phyloP scores from a whole-genome alignment of 2,113 vertebrate genomes.

The Axis porcinus region DNA sequence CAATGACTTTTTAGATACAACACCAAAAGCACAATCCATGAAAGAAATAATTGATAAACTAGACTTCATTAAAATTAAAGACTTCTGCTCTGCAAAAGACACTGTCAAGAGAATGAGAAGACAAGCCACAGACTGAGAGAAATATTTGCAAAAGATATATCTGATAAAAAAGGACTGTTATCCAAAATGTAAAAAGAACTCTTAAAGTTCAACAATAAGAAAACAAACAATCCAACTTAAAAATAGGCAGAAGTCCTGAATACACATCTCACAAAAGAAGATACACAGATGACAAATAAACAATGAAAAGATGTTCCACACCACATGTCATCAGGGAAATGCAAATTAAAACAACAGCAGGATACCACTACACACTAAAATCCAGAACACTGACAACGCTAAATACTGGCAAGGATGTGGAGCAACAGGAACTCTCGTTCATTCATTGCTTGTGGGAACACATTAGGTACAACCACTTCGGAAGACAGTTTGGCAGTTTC shows the following conservation, averaged over 20 bases:
- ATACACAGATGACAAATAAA: not conserved
- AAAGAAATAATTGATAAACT: not conserved
- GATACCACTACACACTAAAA: not conserved
- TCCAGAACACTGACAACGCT: not conserved
- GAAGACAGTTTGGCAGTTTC: not conserved
- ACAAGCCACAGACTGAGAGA: not conserved
- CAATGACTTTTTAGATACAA: not conserved
- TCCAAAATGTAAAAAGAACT: not conserved
- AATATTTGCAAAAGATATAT: not conserved
- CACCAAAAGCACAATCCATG: not conserved
- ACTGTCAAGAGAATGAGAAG: not conserved
- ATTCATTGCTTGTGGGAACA: not conserved
- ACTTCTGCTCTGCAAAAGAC: not conserved
- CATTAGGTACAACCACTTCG: not conserved
- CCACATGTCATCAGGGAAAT: not conserved
- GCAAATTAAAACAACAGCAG: not conserved
- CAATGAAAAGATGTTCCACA: not conserved
- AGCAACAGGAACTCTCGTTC: not conserved
- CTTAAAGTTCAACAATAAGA: not conserved
- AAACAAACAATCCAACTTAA: not conserved
- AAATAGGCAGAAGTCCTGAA: not conserved
- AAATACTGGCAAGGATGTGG: not conserved
- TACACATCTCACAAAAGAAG: not conserved
- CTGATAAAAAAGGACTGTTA: not conserved
- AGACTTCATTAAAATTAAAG: not conserved